A percentile compares a stretch with the other conserved stretches of the same genome.
Evolutionary conservation across 2,888 invertebrate genomes (phyloP).

Genomic region (Hypselothyrea guttata): DNA sequence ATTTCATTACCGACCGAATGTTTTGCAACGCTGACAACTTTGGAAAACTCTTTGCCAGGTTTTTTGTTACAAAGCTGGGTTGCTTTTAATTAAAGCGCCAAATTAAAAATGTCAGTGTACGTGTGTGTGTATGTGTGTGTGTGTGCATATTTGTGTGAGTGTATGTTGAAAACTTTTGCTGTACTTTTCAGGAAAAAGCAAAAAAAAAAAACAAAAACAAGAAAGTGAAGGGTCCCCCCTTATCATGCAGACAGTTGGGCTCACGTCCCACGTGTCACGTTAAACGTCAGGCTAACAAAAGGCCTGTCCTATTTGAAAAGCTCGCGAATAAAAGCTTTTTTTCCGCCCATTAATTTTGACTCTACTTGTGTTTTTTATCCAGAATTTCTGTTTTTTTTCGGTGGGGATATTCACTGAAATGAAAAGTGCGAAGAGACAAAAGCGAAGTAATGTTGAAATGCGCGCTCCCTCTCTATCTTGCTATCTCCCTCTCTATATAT

Average conservation of each 20-base stretch:
- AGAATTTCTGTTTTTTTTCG: conserved; percentile 3
- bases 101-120: conserved; percentile 62
- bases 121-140: conserved; percentile 6
- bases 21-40: conserved; percentile 11
- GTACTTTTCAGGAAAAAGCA: conserved; percentile 13
- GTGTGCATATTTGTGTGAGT: conserved; percentile 15
- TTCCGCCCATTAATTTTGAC: conserved; percentile 65
- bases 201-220: neutral
- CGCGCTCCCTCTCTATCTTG: too few relatives aligned
- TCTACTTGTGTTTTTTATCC: conserved; percentile 18
- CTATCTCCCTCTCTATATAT: too few relatives aligned
- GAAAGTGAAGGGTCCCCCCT: conserved; percentile 1
- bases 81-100: conserved; percentile 71
- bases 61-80: conserved; percentile 52
- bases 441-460: neutral
- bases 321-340: conserved; percentile 63
- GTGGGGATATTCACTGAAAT: conserved; percentile 30
- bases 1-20: neutral
- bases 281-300: conserved; percentile 72
- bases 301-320: conserved; percentile 53
- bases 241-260: conserved; percentile 40
- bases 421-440: conserved; percentile 47
- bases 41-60: conserved; percentile 24
- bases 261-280: conserved; percentile 71
- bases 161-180: conserved; percentile 46